Evolutionary conservation across 2,797 vertebrate species (phyloP).

Genomic region (Xenentodon cancila): DNA sequence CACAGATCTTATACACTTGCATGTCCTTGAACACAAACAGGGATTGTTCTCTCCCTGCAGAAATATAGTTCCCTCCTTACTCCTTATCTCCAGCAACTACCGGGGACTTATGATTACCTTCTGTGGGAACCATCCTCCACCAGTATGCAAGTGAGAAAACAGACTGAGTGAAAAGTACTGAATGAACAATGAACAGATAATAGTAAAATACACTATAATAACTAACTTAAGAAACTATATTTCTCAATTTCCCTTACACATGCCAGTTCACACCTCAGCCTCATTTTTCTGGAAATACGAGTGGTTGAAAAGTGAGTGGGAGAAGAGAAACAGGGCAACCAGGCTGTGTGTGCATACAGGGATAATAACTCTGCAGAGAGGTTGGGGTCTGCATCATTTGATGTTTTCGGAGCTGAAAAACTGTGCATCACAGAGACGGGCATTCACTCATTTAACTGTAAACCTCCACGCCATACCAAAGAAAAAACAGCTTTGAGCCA

Average conservation of each 20-base stretch:
- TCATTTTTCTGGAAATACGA: slow-evolving; percentile 44
- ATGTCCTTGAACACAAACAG: too few species aligned
- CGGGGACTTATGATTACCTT: too few species aligned
- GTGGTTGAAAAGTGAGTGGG: slow-evolving; percentile 59
- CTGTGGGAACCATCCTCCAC: too few species aligned
- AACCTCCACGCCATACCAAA: neutral
- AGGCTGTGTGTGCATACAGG: slow-evolving; percentile 44
- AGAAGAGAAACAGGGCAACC: slow-evolving; percentile 56
- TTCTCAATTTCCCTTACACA: neutral
- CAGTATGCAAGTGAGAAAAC: too few species aligned
- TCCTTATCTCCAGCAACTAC: too few species aligned
- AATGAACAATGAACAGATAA: too few species aligned
- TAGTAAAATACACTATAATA: too few species aligned
- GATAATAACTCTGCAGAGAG: slow-evolving; percentile 52
- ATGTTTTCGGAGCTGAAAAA: slow-evolving; percentile 11
- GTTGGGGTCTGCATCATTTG: slow-evolving; percentile 36
- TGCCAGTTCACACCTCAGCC: slow-evolving; percentile 12
- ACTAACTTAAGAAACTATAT: too few species aligned
- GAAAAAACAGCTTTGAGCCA: neutral
- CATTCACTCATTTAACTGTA: slow-evolving; percentile 11
- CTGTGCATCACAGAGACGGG: slow-evolving; percentile 2
- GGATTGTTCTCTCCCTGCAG: too few species aligned
- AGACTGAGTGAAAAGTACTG: too few species aligned
- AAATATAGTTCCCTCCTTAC: too few species aligned
- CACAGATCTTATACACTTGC: too few species aligned